Base-by-base conservation (phyloP, 2,797 vertebrate genomes). In the Triplophysa yarkandensis region DNA sequence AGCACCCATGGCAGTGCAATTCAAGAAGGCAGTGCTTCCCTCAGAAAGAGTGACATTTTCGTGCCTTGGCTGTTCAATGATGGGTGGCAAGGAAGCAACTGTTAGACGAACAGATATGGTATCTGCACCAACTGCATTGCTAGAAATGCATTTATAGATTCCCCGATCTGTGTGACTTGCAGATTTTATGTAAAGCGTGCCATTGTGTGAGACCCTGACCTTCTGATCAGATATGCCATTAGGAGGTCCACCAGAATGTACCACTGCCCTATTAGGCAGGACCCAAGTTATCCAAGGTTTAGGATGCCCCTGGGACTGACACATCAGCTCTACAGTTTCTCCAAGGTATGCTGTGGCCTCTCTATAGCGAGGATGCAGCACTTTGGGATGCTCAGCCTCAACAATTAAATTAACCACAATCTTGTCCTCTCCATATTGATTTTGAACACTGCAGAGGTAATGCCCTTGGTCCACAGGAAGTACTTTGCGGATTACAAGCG, bases 361-460 rank as follows among this genome's bases (percentile, higher is more conserved):
- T 79, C 89, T 88, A 63, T 92, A 92, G 2, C 80, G 94, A 1
- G 93, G 85, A n/a, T 92, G 88, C 5, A 91, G 81, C 46, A 95
- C 86, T 69, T 83, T 88, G 0, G 95, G 95, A 30, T 86, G 93
- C 58, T 91, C 91, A 6, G 90, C 85, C 23, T 90, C 63, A 6
- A 98, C 92, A 0, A 90, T 77, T 1, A 98, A 86, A 30, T 84
- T 76, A 67, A 93, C 74, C 2, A 81, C 67, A 83, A 86, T 84
- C 80, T 89, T 88, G 85, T 95, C 95, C 4, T 82, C 17, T 0
- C 96, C 96, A 0, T 94, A 90, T 55, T 90, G 83, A 79, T 96
- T 97, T 83, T 91, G 92, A 65, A 91, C 94, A 0, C 84, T 91
- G 84, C 97, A 98, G 73, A 93, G 60, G 86, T 97, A 98, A 78